Conservation (phyloP, 1,140 invertebrate genomes). For the Heliconius nattereri region DNA sequence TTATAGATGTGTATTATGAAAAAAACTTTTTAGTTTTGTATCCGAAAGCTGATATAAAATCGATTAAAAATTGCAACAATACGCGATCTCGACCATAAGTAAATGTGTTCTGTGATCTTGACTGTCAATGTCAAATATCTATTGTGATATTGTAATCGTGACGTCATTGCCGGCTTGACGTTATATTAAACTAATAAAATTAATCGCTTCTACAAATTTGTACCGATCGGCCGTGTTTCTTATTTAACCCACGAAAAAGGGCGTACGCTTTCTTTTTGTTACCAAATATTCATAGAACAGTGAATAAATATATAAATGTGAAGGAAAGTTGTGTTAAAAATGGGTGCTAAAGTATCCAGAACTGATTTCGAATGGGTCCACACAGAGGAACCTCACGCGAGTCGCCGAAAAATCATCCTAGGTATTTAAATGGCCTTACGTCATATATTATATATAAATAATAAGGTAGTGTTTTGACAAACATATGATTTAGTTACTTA, state of each 20-base stretch:
- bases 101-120: no score
- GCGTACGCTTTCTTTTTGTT: background rate
- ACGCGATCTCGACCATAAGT: no score
- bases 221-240: background rate
- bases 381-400: slow-evolving; percentile 98
- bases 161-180: slow-evolving; percentile 11
- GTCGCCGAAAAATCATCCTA: slow-evolving; percentile 95
- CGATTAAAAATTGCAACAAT: no score
- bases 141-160: background rate
- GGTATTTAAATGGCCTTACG: slow-evolving; percentile 79
- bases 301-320: background rate
- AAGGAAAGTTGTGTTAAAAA: slow-evolving; percentile 37
- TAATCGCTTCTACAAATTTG: slow-evolving; percentile 1
- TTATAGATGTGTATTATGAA: no score
- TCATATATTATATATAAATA: slow-evolving; percentile 38
- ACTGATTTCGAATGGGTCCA: slow-evolving; percentile 95
- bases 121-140: slow-evolving; percentile 1
- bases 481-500: background rate
- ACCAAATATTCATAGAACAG: background rate
- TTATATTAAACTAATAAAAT: background rate
- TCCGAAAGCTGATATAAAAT: no score
- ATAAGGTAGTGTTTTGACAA: background rate
- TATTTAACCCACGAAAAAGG: background rate
- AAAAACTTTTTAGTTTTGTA: no score
- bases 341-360: slow-evolving; percentile 74